A percentile compares a stretch with the other conserved stretches of the same genome.
These are phyloP conservation scores for Eriocheir sinensis DNA, from an alignment of 1,140 invertebrate species.

Conservation along the genomic window DNA sequence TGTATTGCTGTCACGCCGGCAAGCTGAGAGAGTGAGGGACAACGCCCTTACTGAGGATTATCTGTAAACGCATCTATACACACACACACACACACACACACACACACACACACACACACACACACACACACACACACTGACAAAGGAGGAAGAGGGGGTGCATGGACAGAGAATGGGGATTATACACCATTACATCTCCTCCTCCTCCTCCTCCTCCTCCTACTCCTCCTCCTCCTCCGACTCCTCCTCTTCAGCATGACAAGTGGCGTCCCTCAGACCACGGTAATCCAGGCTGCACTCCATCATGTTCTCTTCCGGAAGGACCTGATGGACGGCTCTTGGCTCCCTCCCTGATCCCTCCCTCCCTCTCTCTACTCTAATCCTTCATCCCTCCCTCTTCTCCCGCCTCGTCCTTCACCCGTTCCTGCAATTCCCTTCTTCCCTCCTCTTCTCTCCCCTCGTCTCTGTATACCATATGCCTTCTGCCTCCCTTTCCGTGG, in stretches of 20 bases:
- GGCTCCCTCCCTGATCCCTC: neutral
- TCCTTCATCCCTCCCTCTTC: neutral
- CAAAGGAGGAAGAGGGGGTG: neutral
- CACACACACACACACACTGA: neutral
- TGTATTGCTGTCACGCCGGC: neutral
- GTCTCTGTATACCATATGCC: no score
- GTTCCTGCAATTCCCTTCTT: no score
- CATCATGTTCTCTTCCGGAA: neutral
- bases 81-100: slow-evolving; percentile 13
- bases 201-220: neutral
- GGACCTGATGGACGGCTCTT: neutral
- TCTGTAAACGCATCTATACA: neutral
- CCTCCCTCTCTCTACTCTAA: neutral
- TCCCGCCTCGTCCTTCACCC: no score
- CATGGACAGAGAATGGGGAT: no score
- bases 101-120: slow-evolving; percentile 13
- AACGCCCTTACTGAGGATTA: neutral
- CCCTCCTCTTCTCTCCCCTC: no score
- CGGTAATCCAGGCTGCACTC: neutral
- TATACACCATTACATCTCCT: no score
- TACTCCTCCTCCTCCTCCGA: neutral
- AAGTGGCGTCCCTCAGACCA: neutral
- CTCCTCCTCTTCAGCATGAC: neutral
- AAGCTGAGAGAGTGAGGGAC: no score
- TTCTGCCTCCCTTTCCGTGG: no score